Base-by-base conservation (phyloP, 2,113 vertebrate genomes). In the Caracal caracal region DNA sequence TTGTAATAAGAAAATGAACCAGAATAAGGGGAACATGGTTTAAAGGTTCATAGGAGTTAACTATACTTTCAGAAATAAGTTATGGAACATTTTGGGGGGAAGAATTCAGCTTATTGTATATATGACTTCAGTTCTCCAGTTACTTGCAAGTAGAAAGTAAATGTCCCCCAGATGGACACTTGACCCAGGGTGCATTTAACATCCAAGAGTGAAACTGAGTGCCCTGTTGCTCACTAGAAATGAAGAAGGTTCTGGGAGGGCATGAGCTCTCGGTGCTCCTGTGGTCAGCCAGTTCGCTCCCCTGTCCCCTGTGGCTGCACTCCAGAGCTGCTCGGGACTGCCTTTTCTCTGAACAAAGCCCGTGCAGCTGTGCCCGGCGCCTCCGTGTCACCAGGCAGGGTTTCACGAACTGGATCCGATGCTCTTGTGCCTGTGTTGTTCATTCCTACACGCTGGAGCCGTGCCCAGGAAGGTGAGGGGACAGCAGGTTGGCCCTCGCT, bases 401-500 rank as follows among this genome's bases (percentile, higher is more conserved):
- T 94, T 98, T 98, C 82, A 13, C 95, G 86, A 96, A 93, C 98
- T 97, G 88, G 82, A 97, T 85, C 94, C 95, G 82, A 83, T 88
- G 86, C 92, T 97, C 81, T 63, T 28, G 86, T 61, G 79, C 88
- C 94, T 95, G 76, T 95, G 86, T 8, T 12, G 78, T 96, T 94
- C 97, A 97, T 85, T 81, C 97, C 95, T 90, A 20, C 83, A 19
- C 15, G 35, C 68, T 97, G 94, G 98, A 98, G 37, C 94, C 47
- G 33, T 95, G 96, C 98, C 97, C 82, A 10, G 97, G 97, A 98
- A 93, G 96, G 95, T 97, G 83, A 93, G 89, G 94, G 96, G 98
- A 95, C 91, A 92, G 96, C 98, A 97, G 89, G 61, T 71, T 96
- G 90, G 75, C 82, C 97, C 97, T 94, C 88, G 5, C 65, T 90